phyloP scores from a whole-genome alignment of 2,797 vertebrate species.

The Mastacembelus armatus region DNA sequence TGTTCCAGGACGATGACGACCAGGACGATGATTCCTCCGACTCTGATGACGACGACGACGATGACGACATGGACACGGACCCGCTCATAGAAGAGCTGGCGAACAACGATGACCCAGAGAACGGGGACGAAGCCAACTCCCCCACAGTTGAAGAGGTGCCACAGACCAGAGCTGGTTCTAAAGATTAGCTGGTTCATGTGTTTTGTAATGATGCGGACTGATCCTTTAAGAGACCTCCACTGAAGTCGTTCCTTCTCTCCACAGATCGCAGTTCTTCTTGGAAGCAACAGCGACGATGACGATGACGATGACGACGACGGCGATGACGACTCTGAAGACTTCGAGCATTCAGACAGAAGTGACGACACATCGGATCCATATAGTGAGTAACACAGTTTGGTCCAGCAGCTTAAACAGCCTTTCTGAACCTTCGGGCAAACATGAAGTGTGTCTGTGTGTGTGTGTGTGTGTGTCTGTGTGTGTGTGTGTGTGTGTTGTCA shows the following conservation, averaged over 20 bases:
- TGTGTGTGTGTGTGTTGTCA: slow-evolving; percentile 7
- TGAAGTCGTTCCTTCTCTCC: background rate
- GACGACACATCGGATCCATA: background rate
- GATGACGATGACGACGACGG: slow-evolving; percentile 83
- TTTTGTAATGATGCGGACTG: background rate
- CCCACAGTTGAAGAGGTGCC: slow-evolving; percentile 88
- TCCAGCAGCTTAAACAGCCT: too few relatives aligned
- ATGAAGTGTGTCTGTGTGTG: background rate
- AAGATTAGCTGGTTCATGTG: background rate
- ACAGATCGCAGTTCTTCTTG: slow-evolving; percentile 88
- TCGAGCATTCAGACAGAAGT: slow-evolving; percentile 5
- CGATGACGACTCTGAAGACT: background rate
- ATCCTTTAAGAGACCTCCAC: background rate
- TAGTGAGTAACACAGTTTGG: slow-evolving; percentile 70
- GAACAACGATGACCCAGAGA: slow-evolving; percentile 85
- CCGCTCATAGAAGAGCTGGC: slow-evolving; percentile 89
- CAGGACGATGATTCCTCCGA: slow-evolving; percentile 80
- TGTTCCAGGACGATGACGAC: slow-evolving; percentile 88
- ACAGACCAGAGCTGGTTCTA: background rate
- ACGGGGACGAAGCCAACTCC: slow-evolving; percentile 86
- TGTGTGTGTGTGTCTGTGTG: background rate
- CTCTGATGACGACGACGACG: slow-evolving; percentile 71
- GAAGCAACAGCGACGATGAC: slow-evolving; percentile 86
- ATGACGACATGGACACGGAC: slow-evolving; percentile 89
- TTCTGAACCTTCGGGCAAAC: too few relatives aligned